A percentile compares a stretch with the other conserved stretches of the same genome.
These are phyloP conservation scores for Pelecanus crispus DNA, from an alignment of 2,113 vertebrate species.

Conservation along the genomic window DNA sequence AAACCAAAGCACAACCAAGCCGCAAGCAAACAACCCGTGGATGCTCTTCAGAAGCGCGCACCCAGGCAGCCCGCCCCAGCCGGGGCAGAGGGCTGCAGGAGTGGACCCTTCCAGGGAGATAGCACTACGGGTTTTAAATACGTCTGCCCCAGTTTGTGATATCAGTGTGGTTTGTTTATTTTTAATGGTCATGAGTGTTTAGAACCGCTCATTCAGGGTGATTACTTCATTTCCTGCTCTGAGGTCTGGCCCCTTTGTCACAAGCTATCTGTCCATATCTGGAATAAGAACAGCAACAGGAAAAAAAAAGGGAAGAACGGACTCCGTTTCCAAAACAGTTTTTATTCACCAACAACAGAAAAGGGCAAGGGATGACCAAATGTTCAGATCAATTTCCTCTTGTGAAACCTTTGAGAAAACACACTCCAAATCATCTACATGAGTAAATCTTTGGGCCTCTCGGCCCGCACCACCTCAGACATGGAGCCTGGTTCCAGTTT, in stretches of 20 bases:
- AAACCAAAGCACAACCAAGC: constrained; percentile 8
- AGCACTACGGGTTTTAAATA: not conserved
- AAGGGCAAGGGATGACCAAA: constrained; percentile 66
- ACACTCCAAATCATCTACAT: constrained; percentile 71
- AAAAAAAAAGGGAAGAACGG: not conserved
- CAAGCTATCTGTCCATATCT: not conserved
- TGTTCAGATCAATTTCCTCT: constrained; percentile 69
- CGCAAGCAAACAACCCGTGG: not conserved
- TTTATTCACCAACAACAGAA: constrained; percentile 59
- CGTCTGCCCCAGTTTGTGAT: not conserved
- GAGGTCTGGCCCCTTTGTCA: not conserved
- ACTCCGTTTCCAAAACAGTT: constrained; percentile 39
- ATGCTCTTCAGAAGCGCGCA: not conserved
- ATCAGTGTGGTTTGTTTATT: not conserved
- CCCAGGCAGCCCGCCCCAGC: not conserved
- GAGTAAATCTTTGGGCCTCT: constrained; percentile 69
- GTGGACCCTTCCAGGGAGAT: not conserved
- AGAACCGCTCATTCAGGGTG: not conserved
- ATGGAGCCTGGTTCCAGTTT: constrained; percentile 75
- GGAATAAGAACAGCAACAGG: not conserved
- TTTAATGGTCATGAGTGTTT: not conserved
- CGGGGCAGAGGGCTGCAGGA: not conserved
- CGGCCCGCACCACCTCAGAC: constrained; percentile 62
- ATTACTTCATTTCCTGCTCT: not conserved
- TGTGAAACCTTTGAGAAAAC: constrained; percentile 71